Base-by-base conservation (phyloP, 2,113 vertebrate species). In the Apteryx mantelli region DNA sequence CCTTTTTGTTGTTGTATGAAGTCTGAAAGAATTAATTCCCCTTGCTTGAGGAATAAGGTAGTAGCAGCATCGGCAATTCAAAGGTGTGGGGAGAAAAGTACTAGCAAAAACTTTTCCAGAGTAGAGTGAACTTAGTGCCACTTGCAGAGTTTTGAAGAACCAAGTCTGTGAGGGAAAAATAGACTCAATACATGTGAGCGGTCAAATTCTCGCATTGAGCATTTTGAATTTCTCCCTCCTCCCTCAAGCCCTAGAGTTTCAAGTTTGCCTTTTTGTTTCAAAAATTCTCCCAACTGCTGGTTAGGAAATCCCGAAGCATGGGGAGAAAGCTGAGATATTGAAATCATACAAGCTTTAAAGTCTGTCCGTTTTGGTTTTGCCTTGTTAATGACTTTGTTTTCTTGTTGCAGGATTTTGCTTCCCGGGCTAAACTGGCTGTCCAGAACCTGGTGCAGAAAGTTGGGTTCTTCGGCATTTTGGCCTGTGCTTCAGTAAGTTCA, bases 391-490 rank as follows among this genome's bases (percentile, higher is more conserved):
- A n/a, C 6, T 86, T 18, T 5, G 1, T 87, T 86, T 94, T 77
- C 3, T 92, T 48, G 2, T 94, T 94, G 56, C 89, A 99, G 99
- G 99, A 99, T 65, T 99, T 99, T 97, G 98, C 98, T 77, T 99
- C 99, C 71, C 98, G 99, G 96, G 99, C 99, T 4, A 99, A 99
- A 77, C 89, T 99, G 94, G 99, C 99, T 8, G 98, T 99, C 87
- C 99, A 99, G 97, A 99, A 99, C 65, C 98, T 99, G 97, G 99
- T 99, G 68, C 99, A 99, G 97, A 99, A 98, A 97, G 99, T 99
- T 52, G 99, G 99, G n/a, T 99, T 99, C 98, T 98, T 99, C 50
- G 99, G 99, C 80, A 99, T 99, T 96, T 97, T 99, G 97, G 98
- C 99, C 38, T 99, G 99, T 93, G 99, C 99, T 89, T 99, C 99